Percentiles rank a stretch among this genome's conserved stretches.
Conservation (phyloP, 1,140 invertebrate genomes). For the Ridgeia piscesae region DNA sequence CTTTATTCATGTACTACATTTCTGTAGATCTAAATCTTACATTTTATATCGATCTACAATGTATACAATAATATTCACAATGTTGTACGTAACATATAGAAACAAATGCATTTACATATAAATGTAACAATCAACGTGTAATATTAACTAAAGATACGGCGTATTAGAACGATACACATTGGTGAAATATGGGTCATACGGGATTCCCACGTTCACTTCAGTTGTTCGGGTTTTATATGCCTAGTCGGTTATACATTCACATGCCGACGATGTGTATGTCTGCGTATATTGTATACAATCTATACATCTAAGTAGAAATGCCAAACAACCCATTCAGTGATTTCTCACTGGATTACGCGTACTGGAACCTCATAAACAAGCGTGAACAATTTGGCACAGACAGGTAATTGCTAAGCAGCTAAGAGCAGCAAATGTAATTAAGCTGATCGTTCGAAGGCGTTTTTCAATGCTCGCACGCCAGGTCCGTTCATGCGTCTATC, state of each 20-base stretch:
- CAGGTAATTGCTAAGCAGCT: not conserved
- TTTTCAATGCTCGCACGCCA: not conserved
- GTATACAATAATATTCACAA: not conserved
- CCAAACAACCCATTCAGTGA: not conserved
- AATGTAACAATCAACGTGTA: not conserved
- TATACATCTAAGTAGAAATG: not conserved
- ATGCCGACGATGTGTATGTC: not conserved
- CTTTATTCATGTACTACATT: not conserved
- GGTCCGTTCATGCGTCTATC: not conserved
- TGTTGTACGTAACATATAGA: not conserved
- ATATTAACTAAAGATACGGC: not conserved
- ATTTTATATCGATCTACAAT: not conserved
- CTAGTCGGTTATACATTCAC: not conserved
- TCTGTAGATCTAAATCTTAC: not conserved
- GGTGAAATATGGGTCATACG: not conserved
- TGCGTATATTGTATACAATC: not conserved
- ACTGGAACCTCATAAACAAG: not conserved
- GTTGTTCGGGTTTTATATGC: too few species aligned
- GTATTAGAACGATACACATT: not conserved
- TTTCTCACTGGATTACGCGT: not conserved
- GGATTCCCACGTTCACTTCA: not conserved
- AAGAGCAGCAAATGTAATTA: not conserved
- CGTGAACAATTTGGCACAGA: not conserved
- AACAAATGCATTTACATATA: not conserved
- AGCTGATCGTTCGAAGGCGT: not conserved